Evolutionary conservation across 2,888 invertebrate genomes (phyloP), one percentile per base, ranked within the genome.

Genomic region (Agelastica alni): DNA sequence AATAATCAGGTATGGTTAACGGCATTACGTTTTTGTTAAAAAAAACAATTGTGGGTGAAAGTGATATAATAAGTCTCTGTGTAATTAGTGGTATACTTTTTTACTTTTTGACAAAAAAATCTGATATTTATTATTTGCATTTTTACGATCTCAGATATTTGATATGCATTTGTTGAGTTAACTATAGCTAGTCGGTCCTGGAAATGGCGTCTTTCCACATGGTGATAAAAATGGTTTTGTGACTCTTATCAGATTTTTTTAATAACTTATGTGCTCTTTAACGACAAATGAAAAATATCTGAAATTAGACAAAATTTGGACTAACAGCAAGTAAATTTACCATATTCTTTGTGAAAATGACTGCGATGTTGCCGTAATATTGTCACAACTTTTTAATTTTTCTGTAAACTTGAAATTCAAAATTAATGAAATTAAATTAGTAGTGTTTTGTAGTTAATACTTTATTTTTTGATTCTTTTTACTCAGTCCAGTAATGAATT

Each of bases 161-260:
- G 16, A 48, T 41, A 34, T 28, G 41, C 20, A 12, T 41, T 41
- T 58, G 53, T 55, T 60, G 32, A 55, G 54, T 58, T 60, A 65
- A 64, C 58, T 58, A 61, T 62, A 80, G 80, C 81, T 82, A 81
- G 81, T 79, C 82, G 82, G 83, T 80, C 81, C 81, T 81, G 81
- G 82, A 84, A 85, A 86, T 86, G 86, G 86, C 86, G 85, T 85
- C 85, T 81, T 80, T 77, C 84, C 85, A 85, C 85, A 85, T 85
- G 80, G 85, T 82, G 81, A 68, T 69, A 51, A 49, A 53, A 56
- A 52, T 49, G 47, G 47, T 51, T 60, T 45, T 20, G 32, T 31
- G 28, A 32, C 41, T 41, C 22, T 20, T 22, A 16, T 20, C 14
- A 43, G 31, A 55, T 31, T 43, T 45, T 42, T 26, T 13, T n/a